Evolutionary conservation across 2,113 vertebrate species (phyloP).

Genomic region (Ammodramus savannarum): DNA sequence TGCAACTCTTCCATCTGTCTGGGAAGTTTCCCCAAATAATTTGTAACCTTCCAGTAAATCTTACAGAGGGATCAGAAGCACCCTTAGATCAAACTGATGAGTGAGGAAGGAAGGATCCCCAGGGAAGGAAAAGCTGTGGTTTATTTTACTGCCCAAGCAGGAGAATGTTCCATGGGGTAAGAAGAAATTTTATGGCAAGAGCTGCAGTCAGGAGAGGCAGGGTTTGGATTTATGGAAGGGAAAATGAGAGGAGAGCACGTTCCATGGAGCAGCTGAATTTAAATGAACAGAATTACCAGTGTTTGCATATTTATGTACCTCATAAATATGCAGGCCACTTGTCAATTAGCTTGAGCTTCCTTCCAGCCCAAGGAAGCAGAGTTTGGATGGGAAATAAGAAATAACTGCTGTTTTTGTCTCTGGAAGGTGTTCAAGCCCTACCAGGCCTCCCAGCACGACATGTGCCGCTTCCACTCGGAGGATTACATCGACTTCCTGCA

Average conservation of each 20-base stretch:
- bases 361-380: fast-evolving
- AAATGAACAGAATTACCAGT: fast-evolving
- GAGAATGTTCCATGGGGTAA: fast-evolving
- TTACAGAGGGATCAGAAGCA: neutral
- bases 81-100: neutral
- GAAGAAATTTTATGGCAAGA: neutral
- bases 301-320: fast-evolving
- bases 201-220: neutral
- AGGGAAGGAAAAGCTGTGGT: neutral
- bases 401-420: neutral
- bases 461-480: slow-evolving; percentile 98
- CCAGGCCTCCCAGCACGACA: slow-evolving; percentile 97
- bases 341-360: neutral
- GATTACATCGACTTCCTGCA: slow-evolving; percentile 99
- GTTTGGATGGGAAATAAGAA: neutral
- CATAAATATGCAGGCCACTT: fast-evolving
- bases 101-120: neutral
- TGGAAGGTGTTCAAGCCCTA: slow-evolving; percentile 95
- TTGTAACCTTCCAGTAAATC: neutral
- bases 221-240: neutral
- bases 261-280: neutral
- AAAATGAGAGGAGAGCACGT: neutral
- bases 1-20: neutral
- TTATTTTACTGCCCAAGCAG: neutral
- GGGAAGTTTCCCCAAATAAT: neutral